A percentile compares a stretch with the other conserved stretches of the same genome.
Conservation (phyloP, 2,888 invertebrate species). For the Lydus trimaculatus region DNA sequence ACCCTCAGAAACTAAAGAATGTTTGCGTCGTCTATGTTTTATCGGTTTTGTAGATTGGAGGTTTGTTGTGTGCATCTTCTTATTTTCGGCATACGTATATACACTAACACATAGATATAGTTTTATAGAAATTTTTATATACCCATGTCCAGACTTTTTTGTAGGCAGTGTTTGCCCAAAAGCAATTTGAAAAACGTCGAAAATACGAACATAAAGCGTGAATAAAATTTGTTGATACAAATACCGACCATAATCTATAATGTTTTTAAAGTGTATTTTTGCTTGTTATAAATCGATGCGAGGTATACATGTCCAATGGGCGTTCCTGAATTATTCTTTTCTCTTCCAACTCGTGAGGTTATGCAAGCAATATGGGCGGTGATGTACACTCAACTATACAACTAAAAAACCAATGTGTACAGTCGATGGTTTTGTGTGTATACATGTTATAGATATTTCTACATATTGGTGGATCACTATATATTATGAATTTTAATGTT, state of each 20-base stretch:
- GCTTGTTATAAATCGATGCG: slow-evolving; percentile 59
- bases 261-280: slow-evolving; percentile 57
- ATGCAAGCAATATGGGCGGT: slow-evolving; percentile 63
- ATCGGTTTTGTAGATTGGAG: background rate
- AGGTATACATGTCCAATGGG: slow-evolving; percentile 62
- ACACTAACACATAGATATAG: background rate
- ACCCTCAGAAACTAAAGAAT: background rate
- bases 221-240: slow-evolving; percentile 36
- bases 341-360: slow-evolving; percentile 62
- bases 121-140: background rate
- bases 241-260: slow-evolving; percentile 43
- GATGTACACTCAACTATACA: slow-evolving; percentile 53
- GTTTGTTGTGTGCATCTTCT: background rate
- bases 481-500: background rate
- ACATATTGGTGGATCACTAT: background rate
- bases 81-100: background rate
- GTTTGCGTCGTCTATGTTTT: background rate
- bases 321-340: slow-evolving; percentile 63
- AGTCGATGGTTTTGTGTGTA: background rate
- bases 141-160: slow-evolving; percentile 39
- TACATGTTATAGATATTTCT: slow-evolving; percentile 1
- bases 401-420: slow-evolving; percentile 36
- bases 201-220: slow-evolving; percentile 52
- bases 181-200: slow-evolving; percentile 56
- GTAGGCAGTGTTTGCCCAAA: slow-evolving; percentile 55